phyloP scores from a whole-genome alignment of 1,140 invertebrate species.

The Drosophila ficusphila region DNA sequence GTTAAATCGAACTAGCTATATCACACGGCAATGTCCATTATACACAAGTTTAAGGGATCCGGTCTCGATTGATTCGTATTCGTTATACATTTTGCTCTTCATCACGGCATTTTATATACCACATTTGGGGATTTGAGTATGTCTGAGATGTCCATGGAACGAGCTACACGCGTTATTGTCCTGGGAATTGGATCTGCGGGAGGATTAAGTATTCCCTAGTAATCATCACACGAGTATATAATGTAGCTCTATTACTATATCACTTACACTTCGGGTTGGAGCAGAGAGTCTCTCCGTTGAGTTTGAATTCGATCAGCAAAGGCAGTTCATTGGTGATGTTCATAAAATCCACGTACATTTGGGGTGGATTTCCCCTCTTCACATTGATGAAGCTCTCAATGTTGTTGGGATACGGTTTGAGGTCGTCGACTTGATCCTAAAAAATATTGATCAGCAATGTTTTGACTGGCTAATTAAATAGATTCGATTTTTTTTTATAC shows the following conservation, averaged over 20 bases:
- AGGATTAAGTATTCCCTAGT: neutral
- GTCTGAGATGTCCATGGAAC: neutral
- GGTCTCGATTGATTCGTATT: no score
- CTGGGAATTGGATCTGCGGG: neutral
- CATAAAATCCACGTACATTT: neutral
- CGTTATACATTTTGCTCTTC: no score
- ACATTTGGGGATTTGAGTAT: no score
- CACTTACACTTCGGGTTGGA: neutral
- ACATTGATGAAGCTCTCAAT: neutral
- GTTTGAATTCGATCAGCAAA: neutral
- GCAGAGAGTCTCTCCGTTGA: neutral
- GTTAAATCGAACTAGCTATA: no score
- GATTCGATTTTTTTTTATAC: neutral
- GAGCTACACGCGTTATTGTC: neutral
- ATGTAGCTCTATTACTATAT: neutral
- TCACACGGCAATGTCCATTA: no score
- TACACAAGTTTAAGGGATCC: no score
- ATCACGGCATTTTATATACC: no score
- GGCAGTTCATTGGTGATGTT: conserved; percentile 2
- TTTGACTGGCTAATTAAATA: no score
- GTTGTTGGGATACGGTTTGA: neutral
- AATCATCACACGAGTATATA: no score
- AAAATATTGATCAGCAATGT: neutral
- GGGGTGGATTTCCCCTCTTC: neutral
- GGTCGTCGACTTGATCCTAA: neutral